Percentiles rank a stretch among this genome's conserved stretches.
phyloP scores from a whole-genome alignment of 1,140 invertebrate genomes.

The Bemisia tabaci region DNA sequence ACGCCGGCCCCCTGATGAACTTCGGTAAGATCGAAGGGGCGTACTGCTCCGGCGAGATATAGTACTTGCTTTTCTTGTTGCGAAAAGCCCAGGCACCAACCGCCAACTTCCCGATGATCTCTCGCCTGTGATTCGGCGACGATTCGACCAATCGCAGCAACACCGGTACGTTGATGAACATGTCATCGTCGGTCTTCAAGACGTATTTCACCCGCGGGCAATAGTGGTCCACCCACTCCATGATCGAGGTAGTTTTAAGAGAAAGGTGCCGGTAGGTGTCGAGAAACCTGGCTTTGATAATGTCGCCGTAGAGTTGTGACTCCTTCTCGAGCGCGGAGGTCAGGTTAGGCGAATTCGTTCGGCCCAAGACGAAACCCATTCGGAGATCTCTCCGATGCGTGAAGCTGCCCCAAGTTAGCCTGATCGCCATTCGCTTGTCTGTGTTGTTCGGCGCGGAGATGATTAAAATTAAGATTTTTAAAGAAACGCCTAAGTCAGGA shows the following conservation, averaged over 20 bases:
- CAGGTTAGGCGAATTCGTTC: not conserved
- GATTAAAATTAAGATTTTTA: conserved; percentile 60
- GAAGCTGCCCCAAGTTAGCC: conserved; percentile 75
- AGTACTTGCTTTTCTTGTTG: conserved; percentile 72
- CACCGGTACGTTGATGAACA: conserved; percentile 75
- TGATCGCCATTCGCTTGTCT: conserved; percentile 56
- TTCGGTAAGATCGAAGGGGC: conserved; percentile 54
- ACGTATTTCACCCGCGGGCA: conserved; percentile 58
- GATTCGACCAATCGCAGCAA: conserved; percentile 53
- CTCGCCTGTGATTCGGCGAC: conserved; percentile 27
- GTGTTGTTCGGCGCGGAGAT: conserved; percentile 64
- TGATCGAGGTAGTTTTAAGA: conserved; percentile 67
- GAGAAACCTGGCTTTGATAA: conserved; percentile 61
- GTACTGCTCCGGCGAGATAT: conserved; percentile 59
- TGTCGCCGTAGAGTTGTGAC: conserved; percentile 53
- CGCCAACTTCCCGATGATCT: conserved; percentile 65
- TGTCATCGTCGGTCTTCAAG: conserved; percentile 81
- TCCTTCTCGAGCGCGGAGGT: not conserved
- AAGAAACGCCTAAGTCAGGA: conserved; percentile 18
- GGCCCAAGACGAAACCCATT: conserved; percentile 62
- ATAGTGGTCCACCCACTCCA: conserved; percentile 69
- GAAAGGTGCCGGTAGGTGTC: conserved; percentile 81
- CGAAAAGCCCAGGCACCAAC: conserved; percentile 72
- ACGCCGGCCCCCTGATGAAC: conserved; percentile 77
- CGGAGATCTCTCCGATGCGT: conserved; percentile 54